These are phyloP conservation scores for Sitta carolinensis DNA, from an alignment of 2,797 vertebrate genomes.

Conservation along the genomic window DNA sequence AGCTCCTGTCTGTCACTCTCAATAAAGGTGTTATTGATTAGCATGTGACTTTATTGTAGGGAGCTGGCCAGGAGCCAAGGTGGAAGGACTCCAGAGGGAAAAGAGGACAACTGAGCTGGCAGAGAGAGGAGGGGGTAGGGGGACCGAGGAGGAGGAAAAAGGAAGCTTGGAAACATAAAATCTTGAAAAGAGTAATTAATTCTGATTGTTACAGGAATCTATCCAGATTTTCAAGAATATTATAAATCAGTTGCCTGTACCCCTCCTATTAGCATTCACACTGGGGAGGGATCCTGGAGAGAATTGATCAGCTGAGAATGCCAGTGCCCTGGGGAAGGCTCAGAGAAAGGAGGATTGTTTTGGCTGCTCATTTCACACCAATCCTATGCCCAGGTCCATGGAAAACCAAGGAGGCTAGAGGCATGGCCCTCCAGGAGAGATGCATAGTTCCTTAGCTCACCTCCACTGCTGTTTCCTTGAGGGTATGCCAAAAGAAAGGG, in stretches of 20 bases:
- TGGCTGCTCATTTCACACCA: background rate
- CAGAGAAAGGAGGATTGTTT: background rate
- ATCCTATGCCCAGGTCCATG: background rate
- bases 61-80: conserved; percentile 48
- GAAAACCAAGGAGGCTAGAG: background rate
- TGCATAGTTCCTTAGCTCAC: rapidly evolving
- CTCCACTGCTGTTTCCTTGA: background rate
- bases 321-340: background rate
- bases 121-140: background rate
- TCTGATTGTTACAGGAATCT: conserved; percentile 54
- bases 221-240: conserved; percentile 55
- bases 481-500: background rate
- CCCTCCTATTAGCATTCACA: conserved; percentile 21
- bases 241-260: conserved; percentile 51
- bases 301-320: conserved; percentile 25
- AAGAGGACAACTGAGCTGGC: conserved; percentile 1
- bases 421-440: background rate
- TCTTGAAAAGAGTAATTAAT: conserved; percentile 70
- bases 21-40: conserved; percentile 75
- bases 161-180: conserved; percentile 52
- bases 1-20: conserved; percentile 68
- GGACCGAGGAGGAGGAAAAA: background rate
- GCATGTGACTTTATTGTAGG: conserved; percentile 68
- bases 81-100: conserved; percentile 60
- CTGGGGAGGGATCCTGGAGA: background rate